Conservation (phyloP, 1,140 invertebrate species). For the Zaprionus lachaisei region DNA sequence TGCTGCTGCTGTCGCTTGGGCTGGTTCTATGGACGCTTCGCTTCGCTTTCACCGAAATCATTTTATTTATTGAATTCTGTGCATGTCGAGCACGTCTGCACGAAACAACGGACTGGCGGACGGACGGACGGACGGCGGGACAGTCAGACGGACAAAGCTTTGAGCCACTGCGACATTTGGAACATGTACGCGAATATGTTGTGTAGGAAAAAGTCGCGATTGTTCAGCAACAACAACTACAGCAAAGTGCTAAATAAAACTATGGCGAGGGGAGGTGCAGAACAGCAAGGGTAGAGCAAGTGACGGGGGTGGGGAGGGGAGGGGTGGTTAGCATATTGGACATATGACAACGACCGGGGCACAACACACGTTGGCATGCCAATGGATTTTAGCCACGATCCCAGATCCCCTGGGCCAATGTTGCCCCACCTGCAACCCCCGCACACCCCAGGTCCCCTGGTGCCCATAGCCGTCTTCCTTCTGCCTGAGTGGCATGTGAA, state of each 20-base stretch:
- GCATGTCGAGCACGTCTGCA: conserved; percentile 79
- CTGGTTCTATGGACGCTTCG: conserved; percentile 36
- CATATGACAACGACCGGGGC: conserved; percentile 41
- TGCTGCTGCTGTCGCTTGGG: conserved; percentile 7
- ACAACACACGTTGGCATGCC: conserved; percentile 57
- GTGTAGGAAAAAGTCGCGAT: conserved; percentile 35
- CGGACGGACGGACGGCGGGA: not conserved
- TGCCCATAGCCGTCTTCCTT: not conserved
- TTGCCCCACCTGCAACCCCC: conserved; percentile 2
- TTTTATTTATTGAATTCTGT: conserved; percentile 81
- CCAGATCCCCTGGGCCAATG: conserved; percentile 25
- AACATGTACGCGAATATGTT: conserved; percentile 54
- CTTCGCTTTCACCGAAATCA: conserved; percentile 79
- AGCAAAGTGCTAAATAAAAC: conserved; percentile 69
- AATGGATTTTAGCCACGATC: conserved; percentile 50
- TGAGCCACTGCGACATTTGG: conserved; percentile 53
- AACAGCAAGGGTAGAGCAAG: not conserved
- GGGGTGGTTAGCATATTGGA: not conserved
- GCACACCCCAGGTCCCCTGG: not conserved
- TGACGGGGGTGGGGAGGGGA: not conserved
- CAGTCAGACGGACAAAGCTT: conserved; percentile 11
- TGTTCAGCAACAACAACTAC: conserved; percentile 30
- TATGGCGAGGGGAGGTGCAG: not conserved
- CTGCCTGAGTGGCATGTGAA: conserved; percentile 76
- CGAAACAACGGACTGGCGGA: conserved; percentile 48